Evolutionary conservation across 2,888 invertebrate genomes (phyloP).

Genomic region (Eupithecia subumbrata): DNA sequence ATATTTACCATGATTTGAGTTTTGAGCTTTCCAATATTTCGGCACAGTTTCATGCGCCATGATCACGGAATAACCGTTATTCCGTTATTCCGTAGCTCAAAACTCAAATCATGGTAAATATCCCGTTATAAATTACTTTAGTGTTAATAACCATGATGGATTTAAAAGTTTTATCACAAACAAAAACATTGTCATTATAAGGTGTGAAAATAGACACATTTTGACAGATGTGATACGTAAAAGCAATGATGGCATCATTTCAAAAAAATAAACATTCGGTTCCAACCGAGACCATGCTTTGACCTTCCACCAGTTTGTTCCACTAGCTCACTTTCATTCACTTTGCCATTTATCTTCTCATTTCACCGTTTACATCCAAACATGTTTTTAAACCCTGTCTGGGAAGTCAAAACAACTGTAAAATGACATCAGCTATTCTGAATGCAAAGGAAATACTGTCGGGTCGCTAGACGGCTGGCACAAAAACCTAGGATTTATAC

Average conservation of each 20-base stretch:
- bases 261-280: not conserved
- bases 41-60: too few species aligned
- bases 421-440: conserved; percentile 30
- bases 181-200: not conserved
- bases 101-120: too few species aligned
- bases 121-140: too few species aligned
- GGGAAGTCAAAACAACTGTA: conserved; percentile 27
- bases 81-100: too few species aligned
- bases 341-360: conserved; percentile 18
- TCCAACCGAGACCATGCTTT: not conserved
- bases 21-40: too few species aligned
- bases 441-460: conserved; percentile 16
- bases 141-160: too few species aligned
- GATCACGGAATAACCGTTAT: too few species aligned
- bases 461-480: conserved; percentile 16
- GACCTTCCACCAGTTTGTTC: not conserved
- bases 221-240: not conserved
- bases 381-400: conserved; percentile 16
- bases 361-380: conserved; percentile 18
- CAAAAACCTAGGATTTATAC: conserved; percentile 29
- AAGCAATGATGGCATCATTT: not conserved
- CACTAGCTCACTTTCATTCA: conserved; percentile 18
- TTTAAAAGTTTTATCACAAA: not conserved
- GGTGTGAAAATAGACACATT: not conserved
- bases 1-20: too few species aligned